Percentiles rank a stretch among this genome's conserved stretches.
Conservation (phyloP, 2,113 vertebrate genomes). For the Marmota monax region DNA sequence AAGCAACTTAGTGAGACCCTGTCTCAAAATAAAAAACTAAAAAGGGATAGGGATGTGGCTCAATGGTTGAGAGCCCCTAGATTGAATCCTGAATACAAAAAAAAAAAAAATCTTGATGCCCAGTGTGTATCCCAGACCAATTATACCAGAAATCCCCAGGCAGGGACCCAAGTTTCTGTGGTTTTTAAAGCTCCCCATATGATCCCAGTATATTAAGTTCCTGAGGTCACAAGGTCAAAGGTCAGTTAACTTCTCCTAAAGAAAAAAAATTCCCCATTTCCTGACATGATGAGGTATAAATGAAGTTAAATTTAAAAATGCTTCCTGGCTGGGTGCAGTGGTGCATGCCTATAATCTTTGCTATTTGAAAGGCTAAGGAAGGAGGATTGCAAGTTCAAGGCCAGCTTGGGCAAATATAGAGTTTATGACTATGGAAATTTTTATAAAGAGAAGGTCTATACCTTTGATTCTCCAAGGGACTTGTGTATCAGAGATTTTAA, state of each 20-base stretch:
- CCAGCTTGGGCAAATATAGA: neutral
- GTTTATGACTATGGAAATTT: neutral
- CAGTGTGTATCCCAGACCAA: neutral
- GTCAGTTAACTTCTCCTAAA: neutral
- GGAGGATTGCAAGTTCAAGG: neutral
- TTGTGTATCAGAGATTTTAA: neutral
- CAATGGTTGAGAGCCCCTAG: no score
- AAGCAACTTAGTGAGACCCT: no score
- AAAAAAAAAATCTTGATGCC: neutral
- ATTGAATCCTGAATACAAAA: no score
- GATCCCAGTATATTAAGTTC: neutral
- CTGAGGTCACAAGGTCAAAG: neutral
- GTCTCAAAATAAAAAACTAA: no score
- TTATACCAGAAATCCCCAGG: neutral
- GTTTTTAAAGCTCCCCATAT: neutral
- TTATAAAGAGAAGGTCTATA: neutral
- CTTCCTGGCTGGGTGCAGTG: neutral
- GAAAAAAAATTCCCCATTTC: neutral
- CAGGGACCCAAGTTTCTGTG: neutral
- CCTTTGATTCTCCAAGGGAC: slow-evolving; percentile 17
- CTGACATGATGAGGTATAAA: neutral
- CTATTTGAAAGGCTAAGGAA: neutral
- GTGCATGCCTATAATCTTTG: neutral
- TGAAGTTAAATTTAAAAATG: slow-evolving; percentile 34
- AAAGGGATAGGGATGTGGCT: no score